Conservation (phyloP, 2,113 vertebrate species). For the Arenaria interpres region DNA sequence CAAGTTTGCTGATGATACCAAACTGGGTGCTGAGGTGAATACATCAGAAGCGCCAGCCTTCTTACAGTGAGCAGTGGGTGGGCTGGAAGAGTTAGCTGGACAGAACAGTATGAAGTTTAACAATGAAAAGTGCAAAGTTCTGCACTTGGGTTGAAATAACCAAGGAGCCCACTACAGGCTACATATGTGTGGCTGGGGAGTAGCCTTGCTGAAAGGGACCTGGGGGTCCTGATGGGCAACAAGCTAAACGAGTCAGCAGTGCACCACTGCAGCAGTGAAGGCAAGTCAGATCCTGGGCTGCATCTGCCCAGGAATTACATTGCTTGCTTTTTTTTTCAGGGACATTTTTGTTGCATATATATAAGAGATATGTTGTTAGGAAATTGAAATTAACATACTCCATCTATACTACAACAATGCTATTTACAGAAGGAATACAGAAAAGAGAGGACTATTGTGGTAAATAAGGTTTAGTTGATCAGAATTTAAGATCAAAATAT, state of each 20-base stretch:
- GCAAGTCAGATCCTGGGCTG: neutral
- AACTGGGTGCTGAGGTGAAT: neutral
- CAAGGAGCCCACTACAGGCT: neutral
- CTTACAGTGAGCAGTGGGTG: neutral
- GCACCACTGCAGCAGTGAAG: fast-evolving
- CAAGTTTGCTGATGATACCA: neutral
- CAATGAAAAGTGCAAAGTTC: neutral
- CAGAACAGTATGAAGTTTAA: neutral
- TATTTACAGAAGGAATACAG: neutral
- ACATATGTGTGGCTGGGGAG: fast-evolving
- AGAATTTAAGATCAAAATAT: neutral
- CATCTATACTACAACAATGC: neutral
- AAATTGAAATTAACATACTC: neutral
- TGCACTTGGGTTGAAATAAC: neutral
- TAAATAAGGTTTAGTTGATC: neutral
- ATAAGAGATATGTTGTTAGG: neutral
- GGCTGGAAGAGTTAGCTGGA: neutral
- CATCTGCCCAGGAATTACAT: neutral
- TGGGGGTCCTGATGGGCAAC: neutral
- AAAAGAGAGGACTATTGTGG: neutral
- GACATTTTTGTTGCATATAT: neutral
- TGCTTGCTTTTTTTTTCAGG: neutral
- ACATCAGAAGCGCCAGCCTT: neutral
- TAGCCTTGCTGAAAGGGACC: neutral
- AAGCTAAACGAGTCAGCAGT: neutral